Evolutionary conservation across 2,797 vertebrate species (phyloP), one percentile per base, ranked within the genome.

Genomic region (Pristis pectinata): DNA sequence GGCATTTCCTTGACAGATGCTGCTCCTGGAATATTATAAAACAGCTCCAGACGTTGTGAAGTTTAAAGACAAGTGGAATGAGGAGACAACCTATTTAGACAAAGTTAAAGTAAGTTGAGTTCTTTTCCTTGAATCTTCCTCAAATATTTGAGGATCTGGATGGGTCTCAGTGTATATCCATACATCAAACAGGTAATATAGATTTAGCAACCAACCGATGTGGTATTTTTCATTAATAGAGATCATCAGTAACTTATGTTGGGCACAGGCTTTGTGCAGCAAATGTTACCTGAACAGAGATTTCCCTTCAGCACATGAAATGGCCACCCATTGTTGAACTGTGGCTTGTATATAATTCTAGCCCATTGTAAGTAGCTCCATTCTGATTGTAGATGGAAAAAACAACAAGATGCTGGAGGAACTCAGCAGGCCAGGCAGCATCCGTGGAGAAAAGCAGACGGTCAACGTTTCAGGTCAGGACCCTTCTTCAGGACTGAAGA

Each of bases 11-110:
- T 67, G n/a, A 0, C 74, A 99, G 99, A 98, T 98, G 95, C 97
- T 99, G 96, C 97, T 99, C 96, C 98, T 98, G 83, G 99, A 99
- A 89, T 99, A 98, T 95, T 99, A 99, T 95, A 98, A 98, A 94
- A 96, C 97, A 0, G 98, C 98, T 85, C 98, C 98, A 0, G 99
- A 99, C 96, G 96, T 99, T 4, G 98, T 99, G 95, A 97, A 98
- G 92, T 99, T 99, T 96, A 98, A 96, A 95, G 98, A 99, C 95
- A 96, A 97, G 85, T 99, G 99, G 99, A 98, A 97, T 94, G 98
- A 98, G 24, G 98, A 99, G 22, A 98, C 98, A 1, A 98, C 98
- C 82, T 98, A 99, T 96, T 96, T 99, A 95, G 98, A 99, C 95
- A 99, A 99, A 96, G 98, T 99, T 70, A 99, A 99, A 98, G 99